A percentile compares a stretch with the other conserved stretches of the same genome.
Evolutionary conservation across 2,888 invertebrate species (phyloP).

Genomic region (Thera britannica): DNA sequence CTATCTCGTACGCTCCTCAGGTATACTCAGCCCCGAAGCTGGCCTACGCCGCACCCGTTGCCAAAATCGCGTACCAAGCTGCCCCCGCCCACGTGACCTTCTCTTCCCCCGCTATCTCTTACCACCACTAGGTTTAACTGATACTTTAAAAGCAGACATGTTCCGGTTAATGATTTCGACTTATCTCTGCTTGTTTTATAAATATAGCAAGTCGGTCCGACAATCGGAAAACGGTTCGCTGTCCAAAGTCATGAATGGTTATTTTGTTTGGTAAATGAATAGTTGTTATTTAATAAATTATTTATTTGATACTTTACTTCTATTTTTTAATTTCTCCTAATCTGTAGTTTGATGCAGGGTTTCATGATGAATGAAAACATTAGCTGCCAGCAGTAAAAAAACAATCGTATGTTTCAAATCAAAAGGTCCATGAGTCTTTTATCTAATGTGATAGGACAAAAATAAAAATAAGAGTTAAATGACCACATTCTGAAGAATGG

Average conservation of each 20-base stretch:
- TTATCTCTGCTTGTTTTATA: background rate
- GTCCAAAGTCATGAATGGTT: conserved; percentile 39
- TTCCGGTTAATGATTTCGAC: conserved; percentile 15
- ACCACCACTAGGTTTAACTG: conserved; percentile 63
- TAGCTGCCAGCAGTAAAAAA: too few species aligned
- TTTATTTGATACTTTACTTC: conserved; percentile 32
- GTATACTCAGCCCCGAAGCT: conserved; percentile 48
- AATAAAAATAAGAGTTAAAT: too few species aligned
- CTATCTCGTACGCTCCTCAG: conserved; percentile 36
- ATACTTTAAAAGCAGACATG: conserved; percentile 7
- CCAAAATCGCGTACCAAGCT: conserved; percentile 48
- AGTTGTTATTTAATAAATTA: conserved; percentile 47
- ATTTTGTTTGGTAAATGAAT: conserved; percentile 50
- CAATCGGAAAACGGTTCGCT: conserved; percentile 23
- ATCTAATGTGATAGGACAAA: too few species aligned
- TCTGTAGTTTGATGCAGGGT: too few species aligned
- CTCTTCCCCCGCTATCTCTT: conserved; percentile 71
- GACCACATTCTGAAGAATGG: too few species aligned
- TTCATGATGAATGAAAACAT: too few species aligned
- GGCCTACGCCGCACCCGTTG: conserved; percentile 54
- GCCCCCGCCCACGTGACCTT: conserved; percentile 64
- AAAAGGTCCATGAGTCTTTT: too few species aligned
- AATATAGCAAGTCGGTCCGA: conserved; percentile 3
- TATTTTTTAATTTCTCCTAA: conserved; percentile 14
- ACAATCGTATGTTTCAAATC: too few species aligned